Base-by-base conservation (phyloP, 2,113 vertebrate genomes). In the Austrofundulus limnaeus region DNA sequence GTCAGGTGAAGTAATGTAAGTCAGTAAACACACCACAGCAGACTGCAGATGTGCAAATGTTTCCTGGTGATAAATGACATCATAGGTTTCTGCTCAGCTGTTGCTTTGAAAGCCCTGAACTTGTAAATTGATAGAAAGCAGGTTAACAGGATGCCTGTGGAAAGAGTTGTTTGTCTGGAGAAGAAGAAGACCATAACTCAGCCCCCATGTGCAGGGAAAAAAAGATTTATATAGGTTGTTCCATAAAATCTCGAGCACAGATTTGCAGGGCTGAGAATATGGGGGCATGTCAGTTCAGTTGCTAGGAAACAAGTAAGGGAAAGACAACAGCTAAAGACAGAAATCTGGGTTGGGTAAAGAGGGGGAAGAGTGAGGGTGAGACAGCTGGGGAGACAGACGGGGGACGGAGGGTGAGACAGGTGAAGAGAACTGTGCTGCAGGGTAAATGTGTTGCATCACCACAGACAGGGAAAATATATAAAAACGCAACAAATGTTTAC, bases 241-340 rank as follows among this genome's bases (percentile, higher is more conserved):
- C 62, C 61, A 78, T 75, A 28, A 90, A 83, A 79, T 89, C 55
- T 73, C 56, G 76, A 68, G 24, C 19, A 77, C 79, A 79, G 67
- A 81, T 84, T 82, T 65, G 67, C 43, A 3, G 81, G 82, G 71
- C 81, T 83, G 79, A 78, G 60, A 88, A 87, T 74, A 84, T n/a
- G 69, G 75, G 85, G 87, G 74, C 81, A 83, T 72, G 81, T 82
- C 84, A 74, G 70, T 83, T 88, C 83, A 85, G 89, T 90, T 90
- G 87, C 89, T 90, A 90, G 87, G 89, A 81, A 89, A 90, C 89
- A 77, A 83, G 83, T 76, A 38, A 58, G 72, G 80, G 57, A 72
- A 83, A 78, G 66, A 87, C 81, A 87, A 89, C 85, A 88, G 76
- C 60, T 50, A 45, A 81, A 76, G 34, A 75, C 66, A 77, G 68